Conservation (phyloP, 1,140 invertebrate species). For the Cheumatopsyche charites region DNA sequence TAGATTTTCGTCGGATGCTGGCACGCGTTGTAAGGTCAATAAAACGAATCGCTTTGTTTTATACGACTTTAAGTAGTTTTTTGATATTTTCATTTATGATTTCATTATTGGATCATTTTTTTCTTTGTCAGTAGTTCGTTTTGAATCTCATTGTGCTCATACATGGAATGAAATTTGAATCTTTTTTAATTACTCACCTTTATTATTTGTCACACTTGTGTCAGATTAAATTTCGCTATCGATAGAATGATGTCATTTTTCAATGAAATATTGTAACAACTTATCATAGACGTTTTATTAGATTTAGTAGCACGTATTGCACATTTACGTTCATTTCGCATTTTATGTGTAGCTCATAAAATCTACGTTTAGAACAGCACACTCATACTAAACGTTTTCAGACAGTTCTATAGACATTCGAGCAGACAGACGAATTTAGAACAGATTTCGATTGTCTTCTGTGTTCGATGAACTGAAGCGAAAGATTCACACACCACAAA, state of each 20-base stretch:
- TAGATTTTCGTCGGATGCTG: neutral
- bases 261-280: too few relatives aligned
- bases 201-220: too few relatives aligned
- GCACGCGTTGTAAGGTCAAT: neutral
- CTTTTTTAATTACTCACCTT: too few relatives aligned
- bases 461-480: neutral
- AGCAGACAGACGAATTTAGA: neutral
- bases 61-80: neutral
- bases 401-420: neutral
- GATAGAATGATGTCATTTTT: too few relatives aligned
- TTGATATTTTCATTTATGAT: constrained; percentile 6
- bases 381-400: neutral
- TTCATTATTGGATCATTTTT: too few relatives aligned
- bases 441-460: neutral
- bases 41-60: constrained; percentile 2
- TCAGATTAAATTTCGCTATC: too few relatives aligned
- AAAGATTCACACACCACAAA: neutral
- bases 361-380: constrained; percentile 6
- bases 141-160: too few relatives aligned
- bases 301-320: neutral
- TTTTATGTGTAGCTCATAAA: constrained; percentile 16
- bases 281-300: too few relatives aligned
- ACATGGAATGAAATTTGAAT: too few relatives aligned
- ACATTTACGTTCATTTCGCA: constrained; percentile 15
- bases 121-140: too few relatives aligned